phyloP scores from a whole-genome alignment of 2,888 invertebrate genomes.

The Andrena bucephala region DNA sequence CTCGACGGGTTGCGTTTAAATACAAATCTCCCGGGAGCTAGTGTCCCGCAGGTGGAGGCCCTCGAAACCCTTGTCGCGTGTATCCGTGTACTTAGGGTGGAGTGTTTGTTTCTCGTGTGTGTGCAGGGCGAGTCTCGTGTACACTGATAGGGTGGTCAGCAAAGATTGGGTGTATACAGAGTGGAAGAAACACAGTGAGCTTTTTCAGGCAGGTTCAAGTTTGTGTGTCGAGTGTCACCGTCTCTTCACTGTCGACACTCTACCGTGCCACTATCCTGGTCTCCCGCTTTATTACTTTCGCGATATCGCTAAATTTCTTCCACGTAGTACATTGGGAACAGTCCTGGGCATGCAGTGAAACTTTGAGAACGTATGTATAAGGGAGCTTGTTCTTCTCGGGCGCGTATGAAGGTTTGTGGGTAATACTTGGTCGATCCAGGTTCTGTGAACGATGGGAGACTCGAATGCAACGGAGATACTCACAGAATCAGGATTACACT shows the following conservation, averaged over 20 bases:
- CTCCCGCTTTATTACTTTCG: too few relatives aligned
- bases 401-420: too few relatives aligned
- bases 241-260: background rate
- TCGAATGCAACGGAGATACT: slow-evolving; percentile 39
- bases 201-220: background rate
- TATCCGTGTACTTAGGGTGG: background rate
- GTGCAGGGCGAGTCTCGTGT: background rate
- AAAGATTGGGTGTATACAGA: background rate
- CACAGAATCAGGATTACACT: slow-evolving; percentile 65
- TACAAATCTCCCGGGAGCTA: background rate
- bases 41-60: background rate
- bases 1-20: background rate
- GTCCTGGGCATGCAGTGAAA: too few relatives aligned
- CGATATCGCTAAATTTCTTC: too few relatives aligned
- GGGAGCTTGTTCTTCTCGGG: too few relatives aligned
- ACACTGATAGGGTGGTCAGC: background rate
- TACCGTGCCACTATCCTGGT: background rate
- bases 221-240: background rate
- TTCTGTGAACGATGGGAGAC: background rate
- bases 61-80: background rate
- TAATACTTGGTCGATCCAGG: too few relatives aligned
- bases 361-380: too few relatives aligned
- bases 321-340: too few relatives aligned
- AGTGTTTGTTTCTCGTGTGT: slow-evolving; percentile 10
- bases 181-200: background rate